These are phyloP conservation scores for Nemoura dubitans DNA, from an alignment of 2,888 invertebrate genomes.

Conservation along the genomic window DNA sequence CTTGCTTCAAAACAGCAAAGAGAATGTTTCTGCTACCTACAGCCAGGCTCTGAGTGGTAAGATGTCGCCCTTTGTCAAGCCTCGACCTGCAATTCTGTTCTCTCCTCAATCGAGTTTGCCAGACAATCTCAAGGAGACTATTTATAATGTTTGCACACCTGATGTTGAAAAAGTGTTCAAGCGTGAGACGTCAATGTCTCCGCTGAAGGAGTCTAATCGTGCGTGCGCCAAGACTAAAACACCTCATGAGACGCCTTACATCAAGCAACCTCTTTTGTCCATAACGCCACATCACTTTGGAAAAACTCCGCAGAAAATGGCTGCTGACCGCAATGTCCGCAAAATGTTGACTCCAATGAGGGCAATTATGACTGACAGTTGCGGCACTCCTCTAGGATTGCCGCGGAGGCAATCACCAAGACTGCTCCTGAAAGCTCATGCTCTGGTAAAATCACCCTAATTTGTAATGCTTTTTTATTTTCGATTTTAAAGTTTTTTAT, in stretches of 20 bases:
- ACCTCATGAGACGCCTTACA: constrained; percentile 63
- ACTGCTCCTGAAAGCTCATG: constrained; percentile 38
- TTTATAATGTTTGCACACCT: constrained; percentile 47
- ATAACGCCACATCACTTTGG: constrained; percentile 66
- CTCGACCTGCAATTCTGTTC: constrained; percentile 33
- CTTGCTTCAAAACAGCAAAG: constrained; percentile 14
- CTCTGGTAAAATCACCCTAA: neutral
- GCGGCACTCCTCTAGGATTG: constrained; percentile 36
- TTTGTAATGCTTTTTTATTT: neutral
- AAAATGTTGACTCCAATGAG: constrained; percentile 65
- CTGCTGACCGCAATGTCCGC: neutral
- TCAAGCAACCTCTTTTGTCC: constrained; percentile 68
- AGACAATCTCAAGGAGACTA: constrained; percentile 45
- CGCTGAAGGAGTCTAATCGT: constrained; percentile 48
- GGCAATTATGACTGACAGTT: constrained; percentile 54
- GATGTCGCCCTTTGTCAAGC: constrained; percentile 24
- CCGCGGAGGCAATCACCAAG: constrained; percentile 42
- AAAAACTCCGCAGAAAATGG: constrained; percentile 60
- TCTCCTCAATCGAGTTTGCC: constrained; percentile 40
- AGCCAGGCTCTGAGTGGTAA: no score
- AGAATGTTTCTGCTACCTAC: constrained; percentile 8
- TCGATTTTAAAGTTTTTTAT: no score
- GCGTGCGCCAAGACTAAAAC: constrained; percentile 47
- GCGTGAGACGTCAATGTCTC: constrained; percentile 32
- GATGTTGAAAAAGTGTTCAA: constrained; percentile 9